Conservation (phyloP, 2,797 vertebrate species). For the Pteropus rufus region DNA sequence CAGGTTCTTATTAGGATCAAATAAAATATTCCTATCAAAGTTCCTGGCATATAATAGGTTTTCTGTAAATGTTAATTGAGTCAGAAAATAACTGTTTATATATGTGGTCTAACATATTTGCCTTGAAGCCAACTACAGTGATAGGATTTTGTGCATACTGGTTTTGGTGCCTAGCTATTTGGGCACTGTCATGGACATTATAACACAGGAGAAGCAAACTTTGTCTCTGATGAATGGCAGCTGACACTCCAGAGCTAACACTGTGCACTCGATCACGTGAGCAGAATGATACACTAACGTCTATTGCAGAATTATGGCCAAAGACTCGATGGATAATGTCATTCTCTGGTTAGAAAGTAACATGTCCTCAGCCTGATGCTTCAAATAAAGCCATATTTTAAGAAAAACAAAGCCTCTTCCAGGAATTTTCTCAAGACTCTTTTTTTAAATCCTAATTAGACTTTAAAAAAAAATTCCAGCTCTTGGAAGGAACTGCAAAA, state of each 20-base stretch:
- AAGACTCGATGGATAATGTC: background rate
- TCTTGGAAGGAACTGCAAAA: background rate
- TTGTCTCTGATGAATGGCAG: background rate
- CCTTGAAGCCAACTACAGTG: background rate
- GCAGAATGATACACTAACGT: background rate
- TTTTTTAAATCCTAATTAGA: background rate
- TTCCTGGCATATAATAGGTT: background rate
- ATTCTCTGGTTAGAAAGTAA: background rate
- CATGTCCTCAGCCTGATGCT: background rate
- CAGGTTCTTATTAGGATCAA: background rate
- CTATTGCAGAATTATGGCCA: background rate
- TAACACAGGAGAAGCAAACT: background rate
- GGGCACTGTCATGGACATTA: background rate
- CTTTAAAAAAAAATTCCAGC: background rate
- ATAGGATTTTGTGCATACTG: background rate
- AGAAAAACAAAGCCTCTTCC: background rate
- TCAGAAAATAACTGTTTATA: background rate
- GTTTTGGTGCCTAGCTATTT: background rate
- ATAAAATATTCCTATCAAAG: background rate
- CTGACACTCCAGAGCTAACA: background rate
- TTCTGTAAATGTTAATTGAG: slow-evolving; percentile 26
- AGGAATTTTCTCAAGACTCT: background rate
- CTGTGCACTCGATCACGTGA: background rate
- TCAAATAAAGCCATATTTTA: background rate
- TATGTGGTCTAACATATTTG: background rate